phyloP scores from a whole-genome alignment of 2,113 vertebrate species.

The Oceanodroma tethys region DNA sequence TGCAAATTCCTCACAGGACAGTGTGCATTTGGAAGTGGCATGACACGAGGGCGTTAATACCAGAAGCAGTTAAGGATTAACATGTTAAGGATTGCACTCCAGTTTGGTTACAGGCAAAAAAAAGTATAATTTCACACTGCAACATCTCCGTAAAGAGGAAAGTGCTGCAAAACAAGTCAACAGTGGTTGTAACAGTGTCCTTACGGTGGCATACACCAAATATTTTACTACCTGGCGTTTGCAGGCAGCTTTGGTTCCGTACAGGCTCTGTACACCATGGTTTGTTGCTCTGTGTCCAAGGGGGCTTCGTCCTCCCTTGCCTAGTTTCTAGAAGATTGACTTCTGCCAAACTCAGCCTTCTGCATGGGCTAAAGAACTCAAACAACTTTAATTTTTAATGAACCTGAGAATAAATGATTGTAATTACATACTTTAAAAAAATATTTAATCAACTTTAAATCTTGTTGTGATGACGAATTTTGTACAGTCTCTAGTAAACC shows the following conservation, averaged over 20 bases:
- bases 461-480: neutral
- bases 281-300: neutral
- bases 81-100: neutral
- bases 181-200: neutral
- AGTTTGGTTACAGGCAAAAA: neutral
- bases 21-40: neutral
- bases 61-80: neutral
- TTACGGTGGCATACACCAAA: neutral
- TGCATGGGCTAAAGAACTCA: neutral
- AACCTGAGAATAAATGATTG: neutral
- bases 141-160: neutral
- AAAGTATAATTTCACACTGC: neutral
- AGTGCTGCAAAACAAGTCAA: neutral
- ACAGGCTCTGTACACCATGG: rapidly evolving
- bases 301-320: neutral
- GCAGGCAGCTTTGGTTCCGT: neutral
- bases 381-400: neutral
- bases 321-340: neutral
- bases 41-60: neutral
- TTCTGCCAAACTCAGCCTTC: neutral
- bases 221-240: neutral
- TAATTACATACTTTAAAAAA: neutral
- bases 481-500: neutral
- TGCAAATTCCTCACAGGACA: neutral
- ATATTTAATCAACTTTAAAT: neutral